Base-by-base conservation (phyloP, 2,888 invertebrate genomes). In the Scaptomyza caliginosa region DNA sequence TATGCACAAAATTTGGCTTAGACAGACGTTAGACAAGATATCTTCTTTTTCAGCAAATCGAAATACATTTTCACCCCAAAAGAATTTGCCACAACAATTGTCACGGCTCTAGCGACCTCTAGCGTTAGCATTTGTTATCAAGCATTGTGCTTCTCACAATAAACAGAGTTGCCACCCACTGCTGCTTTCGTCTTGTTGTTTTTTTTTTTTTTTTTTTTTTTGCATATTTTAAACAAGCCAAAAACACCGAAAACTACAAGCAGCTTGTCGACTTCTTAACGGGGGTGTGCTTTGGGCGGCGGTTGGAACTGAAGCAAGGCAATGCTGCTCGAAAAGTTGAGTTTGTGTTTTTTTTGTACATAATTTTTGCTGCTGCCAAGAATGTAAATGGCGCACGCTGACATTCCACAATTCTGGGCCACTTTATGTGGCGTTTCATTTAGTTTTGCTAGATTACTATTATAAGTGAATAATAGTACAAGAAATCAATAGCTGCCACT, bases 191-290 rank as follows among this genome's bases (percentile, higher is more conserved):
- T 24, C 6, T 43, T 24, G 7, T 13, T 11, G 28, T 28, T 26
- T 7, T 26, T 26, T 2, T 24, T 24, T 24, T 2, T 24, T 24
- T 2, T 64, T 57, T 52, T 65, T 71, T 52, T 40, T 45, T 36
- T 64, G 82, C 71, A 85, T 79, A 78, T 85, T 77, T 82, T 72
- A 73, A 77, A 85, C 75, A 84, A 85, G 85, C 82, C 78, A 81
- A 74, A 81, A 78, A 81, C 68, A 82, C 60, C 62, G 71, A 46
- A 40, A 83, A 76, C 65, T 74, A 77, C 70, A 67, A 71, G 62
- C 49, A 38, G 39, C 34, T 42, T 28, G 30, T 39, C 24, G 36
- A 32, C 28, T 19, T 21, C 19, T 39, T 4, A 16, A 10, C 16
- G 36, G 26, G 19, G 10, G 34, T 10, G n/a, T 8, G 26, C 10